Base-by-base conservation (phyloP, 2,797 vertebrate species). In the Erpetoichthys calabaricus region DNA sequence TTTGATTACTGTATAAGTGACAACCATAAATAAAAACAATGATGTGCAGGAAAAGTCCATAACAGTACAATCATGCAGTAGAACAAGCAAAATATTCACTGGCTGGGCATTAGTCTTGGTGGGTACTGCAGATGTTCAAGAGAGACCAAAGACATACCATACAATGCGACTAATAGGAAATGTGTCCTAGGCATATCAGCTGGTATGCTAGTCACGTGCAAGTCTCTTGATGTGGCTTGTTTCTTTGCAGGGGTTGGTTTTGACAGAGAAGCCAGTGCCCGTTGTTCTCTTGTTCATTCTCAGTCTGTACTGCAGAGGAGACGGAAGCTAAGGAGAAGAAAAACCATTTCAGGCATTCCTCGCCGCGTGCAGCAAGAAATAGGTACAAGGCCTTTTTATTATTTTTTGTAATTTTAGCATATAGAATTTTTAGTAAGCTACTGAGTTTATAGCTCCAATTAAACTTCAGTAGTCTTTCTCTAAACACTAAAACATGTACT, bases 261-360 rank as follows among this genome's bases (percentile, higher is more conserved):
- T 80, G 94, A 99, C 91, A 91, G 96, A 94, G 93, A 98, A 68
- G 92, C 94, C 75, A 97, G 91, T 86, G 93, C 92, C 73, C 95
- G 93, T 82, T 93, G 93, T 81, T 99, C 96, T 59, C 89, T 98
- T 65, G 92, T 94, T 77, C 91, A 97, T 80, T 98, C 96, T 58
- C 91, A 97, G 88, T 98, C 96, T 45, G 79, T 97, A 72, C 91
- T 98, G 71, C 96, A 97, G 82, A 80, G 95, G 69, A 91, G 94
- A 79, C 86, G 92, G 75, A 97, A 96, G 81, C 73, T 98, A 77
- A 92, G 91, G 76, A 89, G 95, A 79, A 87, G 95, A 73, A 95
- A 93, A 84, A 98, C 94, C 47, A 90, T 94, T 68, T 88, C 91
- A 58, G 93, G 93, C 62, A 78, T 97, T 75, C 91, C 93, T 76